These are phyloP conservation scores for Dendrocincla fuliginosa DNA, from an alignment of 2,797 vertebrate species.

Conservation along the genomic window DNA sequence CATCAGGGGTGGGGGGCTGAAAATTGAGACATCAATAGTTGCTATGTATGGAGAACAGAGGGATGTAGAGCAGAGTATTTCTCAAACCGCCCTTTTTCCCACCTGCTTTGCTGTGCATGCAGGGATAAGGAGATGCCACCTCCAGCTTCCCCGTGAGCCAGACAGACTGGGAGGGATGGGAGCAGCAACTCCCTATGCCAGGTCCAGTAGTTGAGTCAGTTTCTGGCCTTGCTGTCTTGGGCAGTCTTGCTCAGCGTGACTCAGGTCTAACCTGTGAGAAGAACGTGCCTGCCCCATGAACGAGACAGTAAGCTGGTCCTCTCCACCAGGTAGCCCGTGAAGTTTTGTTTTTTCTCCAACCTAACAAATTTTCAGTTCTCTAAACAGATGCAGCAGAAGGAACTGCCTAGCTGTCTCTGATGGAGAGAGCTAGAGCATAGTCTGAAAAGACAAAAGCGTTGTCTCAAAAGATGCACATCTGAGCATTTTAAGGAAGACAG, in stretches of 20 bases:
- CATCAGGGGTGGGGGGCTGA: not conserved
- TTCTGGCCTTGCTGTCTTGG: not conserved
- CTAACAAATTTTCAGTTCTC: not conserved
- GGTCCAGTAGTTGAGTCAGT: too few species aligned
- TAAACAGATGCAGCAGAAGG: not conserved
- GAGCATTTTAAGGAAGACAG: not conserved
- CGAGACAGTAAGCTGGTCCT: not conserved
- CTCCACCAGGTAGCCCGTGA: not conserved
- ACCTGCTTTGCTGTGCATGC: accelerated
- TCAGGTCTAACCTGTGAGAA: not conserved
- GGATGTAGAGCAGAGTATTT: not conserved
- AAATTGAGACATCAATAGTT: not conserved
- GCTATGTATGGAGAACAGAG: not conserved
- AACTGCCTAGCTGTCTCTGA: not conserved
- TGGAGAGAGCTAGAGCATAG: not conserved
- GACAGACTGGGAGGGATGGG: too few species aligned
- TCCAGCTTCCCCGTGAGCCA: not conserved
- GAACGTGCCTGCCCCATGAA: not conserved
- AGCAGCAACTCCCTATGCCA: not conserved
- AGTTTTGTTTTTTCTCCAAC: not conserved
- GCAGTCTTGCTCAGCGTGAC: not conserved
- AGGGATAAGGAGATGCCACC: not conserved
- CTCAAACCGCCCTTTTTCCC: not conserved
- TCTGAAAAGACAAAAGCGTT: not conserved
- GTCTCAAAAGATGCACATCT: not conserved